Evolutionary conservation across 2,797 vertebrate genomes (phyloP).

Genomic region (Mormyrops boulengeri): DNA sequence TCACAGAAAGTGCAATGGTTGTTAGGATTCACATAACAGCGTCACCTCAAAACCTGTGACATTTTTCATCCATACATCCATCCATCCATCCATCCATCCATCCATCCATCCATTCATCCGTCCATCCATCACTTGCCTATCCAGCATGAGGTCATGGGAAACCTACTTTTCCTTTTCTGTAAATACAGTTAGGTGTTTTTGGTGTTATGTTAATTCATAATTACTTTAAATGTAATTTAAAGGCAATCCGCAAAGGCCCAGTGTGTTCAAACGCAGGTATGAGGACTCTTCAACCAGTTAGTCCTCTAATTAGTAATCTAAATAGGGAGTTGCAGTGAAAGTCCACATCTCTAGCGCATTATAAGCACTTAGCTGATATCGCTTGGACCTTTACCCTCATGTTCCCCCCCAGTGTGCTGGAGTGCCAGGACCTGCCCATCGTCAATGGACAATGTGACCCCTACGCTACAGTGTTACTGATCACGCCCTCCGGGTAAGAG

Average conservation of each 20-base stretch:
- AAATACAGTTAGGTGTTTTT: not conserved
- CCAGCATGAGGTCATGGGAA: not conserved
- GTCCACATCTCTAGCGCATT: not conserved
- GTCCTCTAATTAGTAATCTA: not conserved
- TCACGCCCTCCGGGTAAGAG: constrained; percentile 81
- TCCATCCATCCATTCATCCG: not conserved
- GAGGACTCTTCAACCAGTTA: not conserved
- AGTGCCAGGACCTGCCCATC: constrained; percentile 94
- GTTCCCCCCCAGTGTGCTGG: constrained; percentile 71
- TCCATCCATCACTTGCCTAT: not conserved
- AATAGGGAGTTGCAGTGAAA: not conserved
- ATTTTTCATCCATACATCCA: not conserved
- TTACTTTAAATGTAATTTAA: not conserved
- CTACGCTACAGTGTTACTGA: constrained; percentile 85
- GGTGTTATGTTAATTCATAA: not conserved
- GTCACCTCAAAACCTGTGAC: not conserved
- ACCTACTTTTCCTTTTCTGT: not conserved
- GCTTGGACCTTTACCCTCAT: not conserved
- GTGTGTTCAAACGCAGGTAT: not conserved
- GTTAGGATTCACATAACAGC: not conserved
- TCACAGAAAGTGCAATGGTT: not conserved
- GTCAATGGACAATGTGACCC: constrained; percentile 97
- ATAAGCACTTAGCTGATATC: not conserved
- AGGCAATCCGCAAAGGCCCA: not conserved
- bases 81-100: not conserved